Conservation (phyloP, 2,888 invertebrate species). For the Camponotus fellah region DNA sequence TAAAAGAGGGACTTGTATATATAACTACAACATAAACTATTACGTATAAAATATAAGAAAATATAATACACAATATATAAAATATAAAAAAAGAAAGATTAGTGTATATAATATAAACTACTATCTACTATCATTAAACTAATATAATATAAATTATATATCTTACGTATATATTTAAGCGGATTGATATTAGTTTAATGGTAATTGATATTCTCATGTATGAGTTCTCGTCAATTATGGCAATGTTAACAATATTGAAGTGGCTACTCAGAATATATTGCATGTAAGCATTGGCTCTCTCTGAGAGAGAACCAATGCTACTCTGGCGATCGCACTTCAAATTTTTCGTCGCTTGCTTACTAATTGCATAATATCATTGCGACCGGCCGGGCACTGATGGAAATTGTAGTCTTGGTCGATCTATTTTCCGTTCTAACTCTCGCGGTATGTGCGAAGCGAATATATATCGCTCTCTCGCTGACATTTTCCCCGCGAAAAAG, state of each 20-base stretch:
- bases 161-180: background rate
- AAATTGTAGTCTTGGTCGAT: slow-evolving; percentile 58
- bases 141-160: slow-evolving; percentile 1
- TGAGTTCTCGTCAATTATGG: slow-evolving; percentile 3
- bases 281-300: background rate
- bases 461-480: slow-evolving; percentile 38
- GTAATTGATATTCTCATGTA: slow-evolving; percentile 13
- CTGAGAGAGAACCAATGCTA: background rate
- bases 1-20: too few relatives aligned
- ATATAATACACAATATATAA: too few relatives aligned
- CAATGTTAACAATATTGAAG: slow-evolving; percentile 11
- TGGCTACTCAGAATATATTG: background rate
- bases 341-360: slow-evolving; percentile 31
- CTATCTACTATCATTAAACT: too few relatives aligned
- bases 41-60: too few relatives aligned
- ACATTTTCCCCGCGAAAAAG: slow-evolving; percentile 65
- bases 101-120: background rate
- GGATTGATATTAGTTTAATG: background rate
- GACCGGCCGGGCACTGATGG: slow-evolving; percentile 29
- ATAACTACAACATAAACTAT: too few relatives aligned
- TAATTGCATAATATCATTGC: slow-evolving; percentile 58
- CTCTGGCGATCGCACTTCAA: background rate
- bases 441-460: slow-evolving; percentile 25
- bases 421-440: slow-evolving; percentile 60
- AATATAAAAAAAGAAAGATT: background rate